Conservation (phyloP, 2,113 vertebrate species). For the Brachionichthys hirsutus region DNA sequence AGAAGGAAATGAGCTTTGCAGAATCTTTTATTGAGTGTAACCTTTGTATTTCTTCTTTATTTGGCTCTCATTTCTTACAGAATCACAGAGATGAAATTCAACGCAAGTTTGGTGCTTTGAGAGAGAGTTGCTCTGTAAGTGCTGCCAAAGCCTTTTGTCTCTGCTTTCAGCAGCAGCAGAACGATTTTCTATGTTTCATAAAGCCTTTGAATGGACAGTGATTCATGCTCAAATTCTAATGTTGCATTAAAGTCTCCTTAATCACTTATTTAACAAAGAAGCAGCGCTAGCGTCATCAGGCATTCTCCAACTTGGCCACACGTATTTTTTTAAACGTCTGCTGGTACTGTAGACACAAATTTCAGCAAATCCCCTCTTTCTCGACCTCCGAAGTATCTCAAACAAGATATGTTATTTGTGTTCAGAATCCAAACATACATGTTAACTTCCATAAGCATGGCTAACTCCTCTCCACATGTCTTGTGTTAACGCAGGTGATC, state of each 20-base stretch:
- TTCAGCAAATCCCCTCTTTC: background rate
- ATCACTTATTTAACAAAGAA: slow-evolving; percentile 6
- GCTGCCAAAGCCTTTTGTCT: slow-evolving; percentile 29
- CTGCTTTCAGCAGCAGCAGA: slow-evolving; percentile 1
- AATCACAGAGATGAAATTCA: slow-evolving; percentile 94
- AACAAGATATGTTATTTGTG: background rate
- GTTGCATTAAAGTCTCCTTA: background rate
- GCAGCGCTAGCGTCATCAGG: background rate
- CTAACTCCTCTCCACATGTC: slow-evolving; percentile 16
- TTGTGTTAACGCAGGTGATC: slow-evolving; percentile 84
- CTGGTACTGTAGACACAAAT: too few relatives aligned
- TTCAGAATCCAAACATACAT: slow-evolving; percentile 10
- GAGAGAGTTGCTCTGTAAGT: slow-evolving; percentile 99
- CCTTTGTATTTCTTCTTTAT: background rate
- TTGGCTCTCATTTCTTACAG: slow-evolving; percentile 34
- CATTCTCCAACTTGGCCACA: background rate
- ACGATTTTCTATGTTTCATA: slow-evolving; percentile 2
- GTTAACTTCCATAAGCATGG: background rate
- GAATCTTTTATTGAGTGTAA: background rate
- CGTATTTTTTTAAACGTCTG: background rate
- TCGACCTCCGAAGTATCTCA: too few relatives aligned
- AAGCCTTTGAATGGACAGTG: slow-evolving; percentile 11
- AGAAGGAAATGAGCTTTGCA: background rate
- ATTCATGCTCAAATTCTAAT: slow-evolving; percentile 4
- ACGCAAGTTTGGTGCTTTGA: slow-evolving; percentile 97